Percentiles rank a stretch among this genome's conserved stretches.
phyloP scores from a whole-genome alignment of 2,888 invertebrate species.

The Zootermopsis nevadensis region DNA sequence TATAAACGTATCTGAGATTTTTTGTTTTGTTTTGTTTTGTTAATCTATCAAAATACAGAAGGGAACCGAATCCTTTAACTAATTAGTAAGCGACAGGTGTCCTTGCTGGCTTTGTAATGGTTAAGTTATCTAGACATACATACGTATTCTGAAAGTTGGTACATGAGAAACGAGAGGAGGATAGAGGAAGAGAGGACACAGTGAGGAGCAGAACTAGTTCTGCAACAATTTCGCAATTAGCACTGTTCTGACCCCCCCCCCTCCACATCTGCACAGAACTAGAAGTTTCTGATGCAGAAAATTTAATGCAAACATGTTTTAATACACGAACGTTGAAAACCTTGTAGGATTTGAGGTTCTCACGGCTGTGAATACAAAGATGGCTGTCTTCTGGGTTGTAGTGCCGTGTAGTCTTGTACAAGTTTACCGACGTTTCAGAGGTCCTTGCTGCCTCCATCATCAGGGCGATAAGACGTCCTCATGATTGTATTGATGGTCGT shows the following conservation, averaged over 20 bases:
- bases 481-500: too few species aligned
- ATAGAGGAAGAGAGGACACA: not conserved
- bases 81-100: not conserved
- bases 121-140: not conserved
- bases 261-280: not conserved
- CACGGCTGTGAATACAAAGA: too few species aligned
- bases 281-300: constrained; percentile 12
- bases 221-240: constrained; percentile 30
- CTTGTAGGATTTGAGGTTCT: too few species aligned
- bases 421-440: too few species aligned
- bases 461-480: too few species aligned
- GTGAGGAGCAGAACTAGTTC: not conserved
- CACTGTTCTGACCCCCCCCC: not conserved
- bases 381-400: too few species aligned
- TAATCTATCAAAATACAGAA: not conserved
- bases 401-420: too few species aligned
- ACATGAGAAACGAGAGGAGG: not conserved
- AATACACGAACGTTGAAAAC: not conserved
- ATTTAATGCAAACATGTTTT: constrained; percentile 19
- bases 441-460: too few species aligned
- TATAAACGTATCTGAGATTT: not conserved
- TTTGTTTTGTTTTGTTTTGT: not conserved
- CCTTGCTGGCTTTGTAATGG: not conserved
- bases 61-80: not conserved
- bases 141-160: not conserved